Base-by-base conservation (phyloP, 2,888 invertebrate species). In the Platycnemis pennipes region DNA sequence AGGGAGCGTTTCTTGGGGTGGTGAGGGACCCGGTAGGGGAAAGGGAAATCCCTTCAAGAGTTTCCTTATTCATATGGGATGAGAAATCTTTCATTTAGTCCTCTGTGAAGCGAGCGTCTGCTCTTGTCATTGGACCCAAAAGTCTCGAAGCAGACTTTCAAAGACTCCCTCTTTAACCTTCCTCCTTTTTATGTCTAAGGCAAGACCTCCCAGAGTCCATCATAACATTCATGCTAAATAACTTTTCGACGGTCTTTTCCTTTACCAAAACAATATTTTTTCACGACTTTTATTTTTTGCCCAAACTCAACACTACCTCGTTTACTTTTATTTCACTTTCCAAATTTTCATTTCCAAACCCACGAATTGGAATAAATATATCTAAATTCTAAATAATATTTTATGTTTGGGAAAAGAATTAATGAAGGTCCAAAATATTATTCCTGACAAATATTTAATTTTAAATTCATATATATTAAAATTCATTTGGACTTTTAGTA, bases 11-110 rank as follows among this genome's bases (percentile, higher is more conserved):
- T 8, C 37, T 37, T 37, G 13, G 16, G 86, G 77, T 37, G 44
- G 86, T 13, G 45, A n/a, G n/a, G 45, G 4, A 3, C 45, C 22
- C 11, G 8, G 8, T 37, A 86, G 77, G 3, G 53, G 89, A 26
- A 42, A 56, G 37, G 56, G 89, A 63, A 56, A 37, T 37, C n/a
- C 44, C 87, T n/a, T 46, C 44, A 56, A 89, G 37, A 89, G 56
- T 56, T 89, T 89, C 56, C 89, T 42, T 89, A 89, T 89, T 89
- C 89, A 89, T 42, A 56, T 89, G 77, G 77, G 77, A 77, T 77
- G 77, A 37, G 77, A 77, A 77, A 89, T 89, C 89, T 89, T 89
- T 89, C 89, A 89, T 89, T 89, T 89, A 89, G 89, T 44, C 37
- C 53, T 89, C 63, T 69, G 16, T 69, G 31, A 91, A 63, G 91